Conservation (phyloP, 2,888 invertebrate genomes). For the Xestia ashworthii region DNA sequence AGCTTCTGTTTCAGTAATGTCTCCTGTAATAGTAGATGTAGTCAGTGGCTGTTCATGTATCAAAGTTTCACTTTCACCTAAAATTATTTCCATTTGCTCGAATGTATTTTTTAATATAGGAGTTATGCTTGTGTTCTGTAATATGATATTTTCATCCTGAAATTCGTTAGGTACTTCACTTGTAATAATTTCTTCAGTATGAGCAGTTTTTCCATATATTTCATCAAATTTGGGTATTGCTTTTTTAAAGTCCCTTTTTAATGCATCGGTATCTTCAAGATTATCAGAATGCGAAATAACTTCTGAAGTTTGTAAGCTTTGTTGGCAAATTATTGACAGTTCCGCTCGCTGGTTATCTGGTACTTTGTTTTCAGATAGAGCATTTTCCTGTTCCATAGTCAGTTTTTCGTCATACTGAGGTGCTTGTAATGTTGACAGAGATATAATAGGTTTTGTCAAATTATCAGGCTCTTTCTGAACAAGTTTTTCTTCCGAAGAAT, state of each 20-base stretch:
- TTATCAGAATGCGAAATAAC: constrained; percentile 90
- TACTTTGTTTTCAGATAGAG: constrained; percentile 75
- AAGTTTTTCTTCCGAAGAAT: constrained; percentile 84
- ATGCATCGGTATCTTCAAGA: constrained; percentile 79
- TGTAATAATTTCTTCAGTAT: constrained; percentile 80
- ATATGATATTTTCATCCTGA: constrained; percentile 70
- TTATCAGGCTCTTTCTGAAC: constrained; percentile 69
- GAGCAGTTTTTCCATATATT: constrained; percentile 84
- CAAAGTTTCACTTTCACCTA: constrained; percentile 88
- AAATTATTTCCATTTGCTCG: constrained; percentile 87
- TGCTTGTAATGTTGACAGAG: constrained; percentile 88
- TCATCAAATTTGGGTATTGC: constrained; percentile 81
- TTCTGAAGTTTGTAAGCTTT: constrained; percentile 90
- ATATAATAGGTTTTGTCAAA: constrained; percentile 83
- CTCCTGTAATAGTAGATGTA: constrained; percentile 82
- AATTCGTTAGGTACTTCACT: constrained; percentile 80
- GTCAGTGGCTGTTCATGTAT: constrained; percentile 73
- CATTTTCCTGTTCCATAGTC: constrained; percentile 91
- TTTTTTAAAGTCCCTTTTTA: constrained; percentile 79
- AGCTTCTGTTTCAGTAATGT: constrained; percentile 90
- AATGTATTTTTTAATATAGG: constrained; percentile 83
- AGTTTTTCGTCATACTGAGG: constrained; percentile 90
- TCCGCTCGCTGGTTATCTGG: constrained; percentile 86
- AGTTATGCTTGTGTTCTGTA: constrained; percentile 72
- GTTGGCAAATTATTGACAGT: constrained; percentile 82